Evolutionary conservation across 2,113 vertebrate genomes (phyloP).

Genomic region (Eclectus roratus): DNA sequence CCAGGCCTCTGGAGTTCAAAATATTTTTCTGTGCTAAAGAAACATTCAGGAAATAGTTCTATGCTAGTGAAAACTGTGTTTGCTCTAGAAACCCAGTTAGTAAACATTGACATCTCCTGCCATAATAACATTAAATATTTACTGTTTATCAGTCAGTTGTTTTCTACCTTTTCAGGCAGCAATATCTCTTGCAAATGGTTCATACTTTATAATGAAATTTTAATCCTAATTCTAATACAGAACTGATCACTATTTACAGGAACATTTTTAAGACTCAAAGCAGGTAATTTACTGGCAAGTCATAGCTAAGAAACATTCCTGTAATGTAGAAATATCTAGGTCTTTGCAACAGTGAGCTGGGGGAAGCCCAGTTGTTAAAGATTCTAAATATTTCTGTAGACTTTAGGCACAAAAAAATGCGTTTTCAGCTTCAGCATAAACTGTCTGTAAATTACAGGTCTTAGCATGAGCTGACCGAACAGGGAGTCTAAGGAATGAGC

Average conservation of each 20-base stretch:
- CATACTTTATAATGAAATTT: constrained; percentile 29
- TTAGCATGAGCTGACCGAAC: constrained; percentile 42
- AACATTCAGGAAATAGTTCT: neutral
- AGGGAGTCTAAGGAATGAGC: neutral
- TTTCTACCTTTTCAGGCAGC: neutral
- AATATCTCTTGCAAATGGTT: neutral
- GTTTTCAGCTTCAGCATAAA: constrained; percentile 38
- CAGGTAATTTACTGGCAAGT: constrained; percentile 27
- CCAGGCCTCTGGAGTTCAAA: constrained; percentile 43
- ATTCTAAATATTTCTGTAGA: constrained; percentile 8
- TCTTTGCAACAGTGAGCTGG: neutral
- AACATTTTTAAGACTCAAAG: constrained; percentile 38
- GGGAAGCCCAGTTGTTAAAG: constrained; percentile 18
- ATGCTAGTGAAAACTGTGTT: neutral
- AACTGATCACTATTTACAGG: neutral
- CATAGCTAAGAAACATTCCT: neutral
- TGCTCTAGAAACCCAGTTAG: constrained; percentile 20
- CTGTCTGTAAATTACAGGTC: constrained; percentile 58
- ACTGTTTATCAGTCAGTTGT: neutral
- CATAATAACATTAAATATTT: constrained; percentile 15
- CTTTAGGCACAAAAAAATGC: neutral
- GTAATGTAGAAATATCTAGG: constrained; percentile 39
- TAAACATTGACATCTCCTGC: neutral
- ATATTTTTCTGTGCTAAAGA: constrained; percentile 25
- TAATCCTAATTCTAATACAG: constrained; percentile 17